Evolutionary conservation across 2,113 vertebrate genomes (phyloP), one percentile per base, ranked within the genome.

Genomic region (Passer domesticus): DNA sequence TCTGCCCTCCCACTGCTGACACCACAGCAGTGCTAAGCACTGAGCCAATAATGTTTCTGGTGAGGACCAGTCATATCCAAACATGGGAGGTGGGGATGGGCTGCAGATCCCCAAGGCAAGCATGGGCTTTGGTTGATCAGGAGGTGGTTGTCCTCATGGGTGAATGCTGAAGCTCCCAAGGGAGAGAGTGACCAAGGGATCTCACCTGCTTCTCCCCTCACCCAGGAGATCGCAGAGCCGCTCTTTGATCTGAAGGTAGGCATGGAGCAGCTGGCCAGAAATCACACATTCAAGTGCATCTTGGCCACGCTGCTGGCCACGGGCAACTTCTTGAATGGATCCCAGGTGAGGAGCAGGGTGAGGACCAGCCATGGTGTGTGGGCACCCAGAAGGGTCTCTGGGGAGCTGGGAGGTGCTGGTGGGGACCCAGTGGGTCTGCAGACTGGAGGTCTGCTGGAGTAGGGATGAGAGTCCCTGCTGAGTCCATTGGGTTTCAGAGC

Each of bases 271-370:
- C 97, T 99, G 49, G 97, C 98, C 16, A 98, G 96, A 95, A 99
- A 99, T 90, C 97, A 98, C 97, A 99, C 99, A 14, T 99, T 99
- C 98, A 98, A 97, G 83, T 98, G 98, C 86, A 99, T 99, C 97
- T 98, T 99, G 60, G 99, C 99, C 44, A 99, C 99, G 0, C 98
- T 99, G 56, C 97, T 99, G 89, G 99, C 99, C 81, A 99, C 98
- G 69, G 99, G 99, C 58, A 99, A 99, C 98, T 99, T 99, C 97
- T 98, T 99, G 87, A 99, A 99, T 37, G 97, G 98, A 93, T 98
- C 99, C 73, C 98, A 97, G 69, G 99, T 99, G 92, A 98, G 98
- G 39, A 88, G 47, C 41, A 35, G 84, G 28, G 44, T 52, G 43
- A 64, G 55, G 41, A 74, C 41, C 25, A 80, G 35, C 25, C n/a